Evolutionary conservation across 2,888 invertebrate genomes (phyloP).

Genomic region (Plagodis pulveraria): DNA sequence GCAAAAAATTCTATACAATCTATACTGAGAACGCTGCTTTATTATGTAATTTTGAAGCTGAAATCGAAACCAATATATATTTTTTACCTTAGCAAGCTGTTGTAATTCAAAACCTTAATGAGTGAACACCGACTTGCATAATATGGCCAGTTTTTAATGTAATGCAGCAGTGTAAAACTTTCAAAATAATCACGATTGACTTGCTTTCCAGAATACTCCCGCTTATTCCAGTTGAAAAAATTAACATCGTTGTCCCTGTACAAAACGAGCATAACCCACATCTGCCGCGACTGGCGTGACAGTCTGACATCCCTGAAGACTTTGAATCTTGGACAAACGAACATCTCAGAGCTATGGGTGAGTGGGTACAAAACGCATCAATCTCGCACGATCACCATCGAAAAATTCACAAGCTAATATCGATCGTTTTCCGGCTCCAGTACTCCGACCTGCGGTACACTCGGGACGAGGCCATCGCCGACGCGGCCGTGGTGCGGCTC

Average conservation of each 20-base stretch:
- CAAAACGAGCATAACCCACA: constrained; percentile 14
- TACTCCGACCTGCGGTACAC: constrained; percentile 22
- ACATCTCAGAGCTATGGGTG: constrained; percentile 11
- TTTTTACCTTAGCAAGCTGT: too few species aligned
- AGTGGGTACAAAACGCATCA: background rate
- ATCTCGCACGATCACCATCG: background rate
- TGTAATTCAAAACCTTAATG: too few species aligned
- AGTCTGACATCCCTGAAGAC: constrained; percentile 8
- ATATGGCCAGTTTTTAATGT: too few species aligned
- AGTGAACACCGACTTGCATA: too few species aligned
- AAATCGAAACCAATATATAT: too few species aligned
- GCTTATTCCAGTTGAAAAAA: background rate
- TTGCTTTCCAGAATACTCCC: constrained; percentile 16
- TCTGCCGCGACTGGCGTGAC: constrained; percentile 37
- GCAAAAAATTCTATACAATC: too few species aligned
- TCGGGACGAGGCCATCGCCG: constrained; percentile 5
- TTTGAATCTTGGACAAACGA: constrained; percentile 20
- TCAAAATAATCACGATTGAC: background rate
- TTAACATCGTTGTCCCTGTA: constrained; percentile 14
- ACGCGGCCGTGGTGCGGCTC: background rate
- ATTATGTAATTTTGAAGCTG: too few species aligned
- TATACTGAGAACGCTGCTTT: too few species aligned
- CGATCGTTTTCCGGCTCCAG: constrained; percentile 11
- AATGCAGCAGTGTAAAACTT: too few species aligned
- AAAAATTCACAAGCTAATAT: too few species aligned